Percentiles rank a stretch among this genome's conserved stretches.
phyloP scores from a whole-genome alignment of 2,888 invertebrate species.

The Eilema griseolum region DNA sequence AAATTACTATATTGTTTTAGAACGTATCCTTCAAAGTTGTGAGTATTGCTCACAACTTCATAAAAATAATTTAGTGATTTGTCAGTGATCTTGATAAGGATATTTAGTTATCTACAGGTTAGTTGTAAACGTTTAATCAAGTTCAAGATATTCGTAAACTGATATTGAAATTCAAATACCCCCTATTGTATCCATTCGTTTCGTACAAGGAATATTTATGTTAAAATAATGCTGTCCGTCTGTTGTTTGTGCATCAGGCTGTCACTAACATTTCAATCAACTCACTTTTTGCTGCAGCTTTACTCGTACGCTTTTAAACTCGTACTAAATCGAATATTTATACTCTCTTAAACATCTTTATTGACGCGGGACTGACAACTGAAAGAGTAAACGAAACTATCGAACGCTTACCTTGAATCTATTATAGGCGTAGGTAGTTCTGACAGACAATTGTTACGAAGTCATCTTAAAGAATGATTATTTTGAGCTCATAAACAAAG shows the following conservation, averaged over 20 bases:
- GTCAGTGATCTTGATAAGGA: conserved; percentile 44
- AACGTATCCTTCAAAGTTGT: neutral
- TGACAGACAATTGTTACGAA: conserved; percentile 28
- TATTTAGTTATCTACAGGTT: conserved; percentile 67
- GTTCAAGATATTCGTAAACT: conserved; percentile 75
- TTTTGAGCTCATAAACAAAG: conserved; percentile 25
- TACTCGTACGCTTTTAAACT: conserved; percentile 72
- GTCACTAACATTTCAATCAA: conserved; percentile 85
- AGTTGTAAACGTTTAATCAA: conserved; percentile 76
- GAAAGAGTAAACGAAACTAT: conserved; percentile 71
- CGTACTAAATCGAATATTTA: conserved; percentile 81
- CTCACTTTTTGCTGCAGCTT: conserved; percentile 78
- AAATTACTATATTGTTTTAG: neutral
- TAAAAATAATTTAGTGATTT: neutral
- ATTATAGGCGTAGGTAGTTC: conserved; percentile 25
- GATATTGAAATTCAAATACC: conserved; percentile 83
- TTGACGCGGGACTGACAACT: conserved; percentile 81
- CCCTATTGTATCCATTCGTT: conserved; percentile 82
- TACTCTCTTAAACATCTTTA: conserved; percentile 83
- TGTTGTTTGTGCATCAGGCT: conserved; percentile 84
- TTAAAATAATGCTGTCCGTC: conserved; percentile 83
- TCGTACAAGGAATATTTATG: conserved; percentile 86
- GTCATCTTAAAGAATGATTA: conserved; percentile 27
- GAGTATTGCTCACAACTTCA: neutral
- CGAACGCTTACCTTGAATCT: conserved; percentile 63